Evolutionary conservation across 1,140 invertebrate genomes (phyloP), one percentile per base, ranked within the genome.

Genomic region (Brachionus paranguensis): DNA sequence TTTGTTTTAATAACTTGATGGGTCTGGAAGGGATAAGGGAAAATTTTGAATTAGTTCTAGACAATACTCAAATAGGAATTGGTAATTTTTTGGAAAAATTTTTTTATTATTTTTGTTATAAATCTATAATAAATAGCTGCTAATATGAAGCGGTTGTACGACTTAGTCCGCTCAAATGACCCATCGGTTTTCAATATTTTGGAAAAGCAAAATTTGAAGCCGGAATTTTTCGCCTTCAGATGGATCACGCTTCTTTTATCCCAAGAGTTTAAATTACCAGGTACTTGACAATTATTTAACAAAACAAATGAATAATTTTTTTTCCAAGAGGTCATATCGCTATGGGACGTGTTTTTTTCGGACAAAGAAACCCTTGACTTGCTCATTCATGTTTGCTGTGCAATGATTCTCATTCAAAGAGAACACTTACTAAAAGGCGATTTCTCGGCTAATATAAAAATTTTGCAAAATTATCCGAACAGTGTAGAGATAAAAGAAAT

Each of bases 1-100:
- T 96, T 88, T 97, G 96, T 87, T 99, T 99, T 87, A 99, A 96
- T 1, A 95, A 96, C 88, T 89, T 99, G 27, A 98, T 98, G 96
- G 68, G 47, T 27, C 43, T 60, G n/a, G 93, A 93, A 1, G 96
- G 99, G 90, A 98, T 98, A 68, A 90, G 97, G 47, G 97, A 99
- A 89, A 97, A 98, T 87, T 99, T 99, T 88, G 98, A 99, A 84
- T 88, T 89, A 87, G 94, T 94, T 0, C 89, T 99, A 84, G 97
- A 99, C 89, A 95, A 98, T 88, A 93, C 95, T 1, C 94, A 95
- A 85, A 89, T 87, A 88, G 91, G 91, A 3, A 91, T 91, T 78
- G 89, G 90, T 91, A 86, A 86, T 84, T 85, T 85, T 86, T 12
- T 20, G 8, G 55, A 78, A 53, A 24, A 76, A 95, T 95, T 14